Evolutionary conservation across 2,888 invertebrate genomes (phyloP).

Genomic region (Bembecia ichneumoniformis): DNA sequence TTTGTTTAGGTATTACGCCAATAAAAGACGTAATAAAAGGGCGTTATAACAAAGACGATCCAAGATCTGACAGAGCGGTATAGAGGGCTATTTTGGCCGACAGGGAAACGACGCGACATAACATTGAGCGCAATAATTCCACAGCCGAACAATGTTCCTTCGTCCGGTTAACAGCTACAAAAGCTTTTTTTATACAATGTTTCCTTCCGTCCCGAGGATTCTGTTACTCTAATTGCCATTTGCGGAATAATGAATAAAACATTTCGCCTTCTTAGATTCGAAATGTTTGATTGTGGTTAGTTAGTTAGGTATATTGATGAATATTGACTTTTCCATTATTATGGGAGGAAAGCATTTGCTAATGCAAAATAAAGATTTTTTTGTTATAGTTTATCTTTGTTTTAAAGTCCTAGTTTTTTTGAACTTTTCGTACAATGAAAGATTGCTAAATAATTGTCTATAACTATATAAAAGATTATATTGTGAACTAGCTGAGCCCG

Average conservation of each 20-base stretch:
- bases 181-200: constrained; percentile 26
- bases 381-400: no score
- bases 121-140: constrained; percentile 41
- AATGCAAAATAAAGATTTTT: not conserved
- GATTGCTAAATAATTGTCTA: no score
- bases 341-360: not conserved
- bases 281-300: constrained; percentile 46
- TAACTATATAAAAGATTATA: no score
- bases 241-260: constrained; percentile 53
- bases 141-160: constrained; percentile 34
- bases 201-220: constrained; percentile 24
- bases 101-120: constrained; percentile 33
- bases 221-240: constrained; percentile 55
- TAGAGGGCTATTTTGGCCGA: constrained; percentile 5
- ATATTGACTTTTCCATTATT: constrained; percentile 13
- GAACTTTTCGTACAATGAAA: no score
- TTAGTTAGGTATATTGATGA: constrained; percentile 44
- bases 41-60: not conserved
- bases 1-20: not conserved
- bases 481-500: no score
- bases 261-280: constrained; percentile 48
- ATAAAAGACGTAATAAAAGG: not conserved
- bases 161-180: constrained; percentile 33
- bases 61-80: constrained; percentile 1
- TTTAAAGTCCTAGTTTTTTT: no score